Evolutionary conservation across 1,140 invertebrate species (phyloP), one percentile per base, ranked within the genome.

Genomic region (Drosophila kurseongensis): DNA sequence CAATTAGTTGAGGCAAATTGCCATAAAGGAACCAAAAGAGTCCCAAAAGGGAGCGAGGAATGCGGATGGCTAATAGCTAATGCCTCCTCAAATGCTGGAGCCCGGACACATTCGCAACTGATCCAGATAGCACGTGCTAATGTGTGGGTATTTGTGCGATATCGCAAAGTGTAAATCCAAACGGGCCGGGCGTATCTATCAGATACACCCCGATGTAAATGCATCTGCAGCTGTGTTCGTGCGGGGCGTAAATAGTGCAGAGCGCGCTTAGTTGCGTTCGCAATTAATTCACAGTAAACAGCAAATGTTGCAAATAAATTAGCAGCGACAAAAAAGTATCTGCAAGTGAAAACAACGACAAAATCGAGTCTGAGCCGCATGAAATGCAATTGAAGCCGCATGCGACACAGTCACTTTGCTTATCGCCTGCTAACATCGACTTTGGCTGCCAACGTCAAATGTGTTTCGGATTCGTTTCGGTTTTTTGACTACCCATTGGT

Each of bases 301-400:
- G 84, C 84, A 80, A 89, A 84, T 89, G 84, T 89, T 89, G 84
- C 80, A 89, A 89, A 89, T 89, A 89, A 89, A 89, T 89, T 89
- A 89, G 84, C 84, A 69, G 44, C 61, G 47, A 65, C 61, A 56
- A 75, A 71, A 60, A 75, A 68, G 60, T 66, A 40, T 68, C 65
- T 52, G 65, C 65, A 52, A 52, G 72, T 68, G 47, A 65, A 75
- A 80, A 52, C 76, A 69, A 59, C 54, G 57, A 78, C 54, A 65
- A 67, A 83, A 73, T 58, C 68, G 82, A 71, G 73, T 65, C 69
- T 79, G 71, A 79, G 73, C 63, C 57, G 59, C 72, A 76, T 65
- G 71, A 80, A 81, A 80, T 86, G 82, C 78, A 86, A 86, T 82
- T 58, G 83, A 82, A 86, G 75, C 83, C 69, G 69, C 82, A 89